These are phyloP conservation scores for Hypomecis atomaria DNA, from an alignment of 2,888 invertebrate species.

Conservation along the genomic window DNA sequence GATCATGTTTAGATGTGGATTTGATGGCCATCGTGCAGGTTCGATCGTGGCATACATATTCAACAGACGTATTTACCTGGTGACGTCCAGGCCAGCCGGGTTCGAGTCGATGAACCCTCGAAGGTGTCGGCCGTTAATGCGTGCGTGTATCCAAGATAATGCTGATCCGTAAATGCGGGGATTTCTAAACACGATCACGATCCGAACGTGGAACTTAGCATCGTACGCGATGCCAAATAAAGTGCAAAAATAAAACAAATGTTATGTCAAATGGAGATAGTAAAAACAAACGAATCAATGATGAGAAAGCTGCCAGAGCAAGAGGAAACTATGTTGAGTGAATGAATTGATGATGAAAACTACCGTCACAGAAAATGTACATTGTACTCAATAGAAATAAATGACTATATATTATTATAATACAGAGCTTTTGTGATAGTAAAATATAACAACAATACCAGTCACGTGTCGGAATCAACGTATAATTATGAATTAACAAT, in stretches of 20 bases:
- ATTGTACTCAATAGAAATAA: too few relatives aligned
- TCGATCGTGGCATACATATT: constrained; percentile 55
- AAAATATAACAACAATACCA: constrained; percentile 24
- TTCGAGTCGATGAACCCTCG: constrained; percentile 41
- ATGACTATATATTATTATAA: background rate
- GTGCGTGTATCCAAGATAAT: constrained; percentile 24
- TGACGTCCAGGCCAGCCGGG: constrained; percentile 37
- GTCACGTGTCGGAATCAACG: constrained; percentile 19
- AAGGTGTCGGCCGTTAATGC: constrained; percentile 33
- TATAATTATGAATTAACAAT: constrained; percentile 21
- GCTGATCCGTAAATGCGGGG: constrained; percentile 20
- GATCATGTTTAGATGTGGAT: constrained; percentile 26
- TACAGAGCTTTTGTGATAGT: background rate
- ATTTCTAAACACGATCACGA: constrained; percentile 28
- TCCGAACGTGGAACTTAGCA: constrained; percentile 7
- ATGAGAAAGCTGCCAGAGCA: background rate
- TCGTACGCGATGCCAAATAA: constrained; percentile 9
- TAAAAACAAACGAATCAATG: background rate
- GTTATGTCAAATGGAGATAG: background rate
- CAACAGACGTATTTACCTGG: constrained; percentile 49
- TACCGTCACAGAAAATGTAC: too few relatives aligned
- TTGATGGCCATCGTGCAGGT: constrained; percentile 50
- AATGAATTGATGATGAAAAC: too few relatives aligned
- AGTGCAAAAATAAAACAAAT: constrained; percentile 9
- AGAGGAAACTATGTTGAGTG: too few relatives aligned